phyloP scores from a whole-genome alignment of 2,113 vertebrate species.

The Lasiurus cinereus region DNA sequence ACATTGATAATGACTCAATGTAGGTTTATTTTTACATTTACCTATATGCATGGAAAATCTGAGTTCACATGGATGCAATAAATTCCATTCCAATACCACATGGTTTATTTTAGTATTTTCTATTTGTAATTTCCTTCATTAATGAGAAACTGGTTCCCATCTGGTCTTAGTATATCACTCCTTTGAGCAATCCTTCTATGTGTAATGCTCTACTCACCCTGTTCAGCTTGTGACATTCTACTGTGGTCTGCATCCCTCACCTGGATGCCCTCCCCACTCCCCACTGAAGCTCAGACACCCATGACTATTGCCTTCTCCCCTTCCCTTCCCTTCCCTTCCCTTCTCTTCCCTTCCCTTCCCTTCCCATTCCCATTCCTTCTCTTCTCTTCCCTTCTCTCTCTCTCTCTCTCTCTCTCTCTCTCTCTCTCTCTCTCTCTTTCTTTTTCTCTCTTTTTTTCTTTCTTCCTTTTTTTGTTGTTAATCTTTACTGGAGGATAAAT shows the following conservation, averaged over 20 bases:
- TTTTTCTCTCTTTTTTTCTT: too few species aligned
- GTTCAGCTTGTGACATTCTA: not conserved
- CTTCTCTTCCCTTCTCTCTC: too few species aligned
- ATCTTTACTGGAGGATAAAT: too few species aligned
- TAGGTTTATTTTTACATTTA: not conserved
- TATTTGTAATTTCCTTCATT: not conserved
- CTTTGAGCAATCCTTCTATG: not conserved
- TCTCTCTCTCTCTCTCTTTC: too few species aligned
- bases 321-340: too few species aligned
- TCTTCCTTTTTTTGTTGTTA: too few species aligned
- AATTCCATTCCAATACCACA: not conserved
- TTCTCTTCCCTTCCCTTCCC: too few species aligned
- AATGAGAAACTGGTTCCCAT: not conserved
- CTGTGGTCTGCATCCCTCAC: not conserved
- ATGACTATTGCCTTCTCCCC: accelerated
- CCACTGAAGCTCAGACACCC: not conserved
- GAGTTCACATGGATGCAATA: not conserved
- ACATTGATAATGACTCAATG: not conserved
- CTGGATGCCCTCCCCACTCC: not conserved
- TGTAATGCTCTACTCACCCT: not conserved
- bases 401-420: too few species aligned
- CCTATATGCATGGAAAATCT: not conserved
- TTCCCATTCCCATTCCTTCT: too few species aligned
- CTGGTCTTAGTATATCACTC: not conserved
- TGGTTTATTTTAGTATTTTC: not conserved